Evolutionary conservation across 2,797 vertebrate genomes (phyloP), one percentile per base, ranked within the genome.

Genomic region (Pseudomugil gertrudae): DNA sequence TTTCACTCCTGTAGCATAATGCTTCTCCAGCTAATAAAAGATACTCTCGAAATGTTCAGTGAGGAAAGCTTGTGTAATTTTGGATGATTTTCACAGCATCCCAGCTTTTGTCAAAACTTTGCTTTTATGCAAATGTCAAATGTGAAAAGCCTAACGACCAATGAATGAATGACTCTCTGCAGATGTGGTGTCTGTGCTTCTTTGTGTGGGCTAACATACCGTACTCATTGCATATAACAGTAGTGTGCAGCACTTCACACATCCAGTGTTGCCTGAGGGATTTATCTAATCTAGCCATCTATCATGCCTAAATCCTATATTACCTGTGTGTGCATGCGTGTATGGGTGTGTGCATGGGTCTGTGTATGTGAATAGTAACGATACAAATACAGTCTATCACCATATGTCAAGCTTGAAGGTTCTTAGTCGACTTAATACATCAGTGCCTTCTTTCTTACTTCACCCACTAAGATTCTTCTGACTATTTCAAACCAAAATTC

Each of bases 51-150:
- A 19, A 43, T 19, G 19, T n/a, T 8, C 17, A 8, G 17, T 43
- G 6, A 19, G 40, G 6, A 43, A 43, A 43, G 9, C 40, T 43
- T 43, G 17, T 19, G 19, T 43, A 43, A 14, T 19, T n/a, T 43
- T 43, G 19, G 23, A 26, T 57, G 55, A n/a, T 29, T 24, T 73
- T 58, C 38, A 27, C 43, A 2, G 13, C 43, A 35, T 51, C 38
- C 33, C 33, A n/a, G 23, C 51, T 72, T 64, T 57, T 54, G 23
- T 64, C 26, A 69, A 76, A 68, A 57, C 3, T 5, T 50, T 57
- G 65, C 62, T 86, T 78, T 76, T 76, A 78, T 80, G 78, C 80
- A 73, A 84, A 88, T 84, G 48, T 24, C 80, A 73, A 84, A 88
- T 84, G 48, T 24, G 57, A 70, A n/a, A 30, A 43, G 32, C 11